Base-by-base conservation (phyloP, 2,113 vertebrate species). In the Muntiacus muntjak region DNA sequence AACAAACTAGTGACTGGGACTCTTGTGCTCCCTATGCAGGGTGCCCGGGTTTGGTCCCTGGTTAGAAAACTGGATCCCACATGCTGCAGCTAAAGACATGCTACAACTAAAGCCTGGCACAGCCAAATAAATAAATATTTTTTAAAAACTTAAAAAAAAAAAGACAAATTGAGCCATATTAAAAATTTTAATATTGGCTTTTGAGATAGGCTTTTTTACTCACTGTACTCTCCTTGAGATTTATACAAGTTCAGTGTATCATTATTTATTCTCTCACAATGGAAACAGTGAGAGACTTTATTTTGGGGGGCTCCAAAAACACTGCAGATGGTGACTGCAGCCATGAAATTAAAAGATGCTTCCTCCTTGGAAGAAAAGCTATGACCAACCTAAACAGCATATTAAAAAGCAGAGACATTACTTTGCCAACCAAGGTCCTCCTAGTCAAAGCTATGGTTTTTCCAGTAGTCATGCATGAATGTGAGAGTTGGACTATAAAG, bases 31-130 rank as follows among this genome's bases (percentile, higher is more conserved):
- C n/a, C 36, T 43, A 1, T 74, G 21, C 36, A 43, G 36, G 71
- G 8, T 6, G 71, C 1, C 2, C 0, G 2, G 36, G 6, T 74
- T 74, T 74, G 71, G 11, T 43, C 21, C 71, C n/a, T 71, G 21
- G 36, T 43, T 21, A 40, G 36, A 40, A 40, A 74, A 74, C 71
- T 43, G 36, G 67, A 74, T 74, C 11, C 71, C 36, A 74, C n/a
- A 36, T 36, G 64, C 64, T 71, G 17, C 21, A 74, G 25, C 36
- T 60, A 60, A 60, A 58, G 57, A 58, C 9, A 26, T 58, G 57
- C 57, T 58, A 26, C 57, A 58, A 58, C 25, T 40, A 74, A 74
- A 40, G 36, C 71, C 11, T 43, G 36, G 11, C 21, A 17, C 21
- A 25, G 19, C 36, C 36, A 40, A 40, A 74, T 74, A 74, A 40